A percentile compares a stretch with the other conserved stretches of the same genome.
These are phyloP conservation scores for Adelosebastes latens DNA, from an alignment of 2,797 vertebrate species.

Conservation along the genomic window DNA sequence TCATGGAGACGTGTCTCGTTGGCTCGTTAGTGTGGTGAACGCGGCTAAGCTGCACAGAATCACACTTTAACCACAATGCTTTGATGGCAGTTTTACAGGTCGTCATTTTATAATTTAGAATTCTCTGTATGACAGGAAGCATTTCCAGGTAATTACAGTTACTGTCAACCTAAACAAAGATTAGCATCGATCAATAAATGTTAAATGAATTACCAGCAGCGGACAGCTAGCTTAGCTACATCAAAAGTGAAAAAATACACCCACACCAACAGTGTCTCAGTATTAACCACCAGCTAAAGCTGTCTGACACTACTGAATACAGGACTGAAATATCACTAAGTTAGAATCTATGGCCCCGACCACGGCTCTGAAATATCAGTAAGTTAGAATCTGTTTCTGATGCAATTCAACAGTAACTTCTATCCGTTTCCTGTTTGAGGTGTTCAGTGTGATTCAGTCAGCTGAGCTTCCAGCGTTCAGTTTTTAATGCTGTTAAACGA, in stretches of 20 bases:
- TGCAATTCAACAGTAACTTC: neutral
- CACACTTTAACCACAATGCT: conserved; percentile 35
- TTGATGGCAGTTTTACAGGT: neutral
- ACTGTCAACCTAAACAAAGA: neutral
- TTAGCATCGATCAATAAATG: neutral
- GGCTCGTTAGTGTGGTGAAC: neutral
- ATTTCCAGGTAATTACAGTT: neutral
- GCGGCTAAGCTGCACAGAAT: neutral
- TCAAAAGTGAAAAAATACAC: neutral
- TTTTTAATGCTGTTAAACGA: neutral
- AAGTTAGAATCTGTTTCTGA: too few relatives aligned
- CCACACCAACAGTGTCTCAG: neutral
- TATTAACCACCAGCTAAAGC: neutral
- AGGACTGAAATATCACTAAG: too few relatives aligned
- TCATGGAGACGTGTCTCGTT: neutral
- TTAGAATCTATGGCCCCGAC: too few relatives aligned
- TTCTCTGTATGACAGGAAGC: neutral
- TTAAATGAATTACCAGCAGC: neutral
- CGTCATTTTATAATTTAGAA: neutral
- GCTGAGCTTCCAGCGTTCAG: neutral
- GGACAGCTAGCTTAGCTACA: neutral
- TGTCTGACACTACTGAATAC: too few relatives aligned
- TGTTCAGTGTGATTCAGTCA: neutral
- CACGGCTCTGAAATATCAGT: too few relatives aligned
- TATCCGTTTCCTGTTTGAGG: neutral